Evolutionary conservation across 1,140 invertebrate genomes (phyloP).

Genomic region (Hydropsyche tenuis): DNA sequence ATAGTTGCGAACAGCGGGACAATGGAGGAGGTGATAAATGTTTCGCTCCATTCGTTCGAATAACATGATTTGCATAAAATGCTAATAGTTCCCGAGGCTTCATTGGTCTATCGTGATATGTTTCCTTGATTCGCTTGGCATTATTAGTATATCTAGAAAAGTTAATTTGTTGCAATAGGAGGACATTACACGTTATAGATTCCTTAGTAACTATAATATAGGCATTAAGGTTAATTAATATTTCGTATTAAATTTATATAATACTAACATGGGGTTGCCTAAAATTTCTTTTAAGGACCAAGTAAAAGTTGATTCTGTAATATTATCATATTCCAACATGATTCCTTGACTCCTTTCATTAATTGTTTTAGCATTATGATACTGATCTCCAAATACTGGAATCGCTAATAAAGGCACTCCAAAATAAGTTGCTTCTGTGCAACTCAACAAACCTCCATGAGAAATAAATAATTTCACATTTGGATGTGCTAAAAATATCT

Average conservation of each 20-base stretch:
- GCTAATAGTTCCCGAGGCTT: slow-evolving; percentile 51
- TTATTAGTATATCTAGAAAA: slow-evolving; percentile 37
- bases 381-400: slow-evolving; percentile 58
- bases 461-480: slow-evolving; percentile 62
- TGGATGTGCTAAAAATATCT: slow-evolving; percentile 55
- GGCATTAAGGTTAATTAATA: too few species aligned
- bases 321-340: slow-evolving; percentile 43
- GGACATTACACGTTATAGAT: too few species aligned
- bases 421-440: slow-evolving; percentile 53
- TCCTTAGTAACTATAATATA: too few species aligned
- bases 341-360: slow-evolving; percentile 52
- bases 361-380: slow-evolving; percentile 58
- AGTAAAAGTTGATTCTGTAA: slow-evolving; percentile 38
- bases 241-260: too few species aligned
- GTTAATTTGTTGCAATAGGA: too few species aligned
- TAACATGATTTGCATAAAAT: slow-evolving; percentile 43
- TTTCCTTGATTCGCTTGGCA: slow-evolving; percentile 50
- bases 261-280: slow-evolving; percentile 34
- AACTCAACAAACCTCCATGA: slow-evolving; percentile 64
- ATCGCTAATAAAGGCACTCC: slow-evolving; percentile 54
- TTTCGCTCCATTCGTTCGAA: slow-evolving; percentile 27
- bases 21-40: slow-evolving; percentile 31
- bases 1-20: slow-evolving; percentile 23
- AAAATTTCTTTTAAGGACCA: slow-evolving; percentile 37
- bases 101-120: slow-evolving; percentile 53